Evolutionary conservation across 2,888 invertebrate species (phyloP).

Genomic region (Athalia rosae): DNA sequence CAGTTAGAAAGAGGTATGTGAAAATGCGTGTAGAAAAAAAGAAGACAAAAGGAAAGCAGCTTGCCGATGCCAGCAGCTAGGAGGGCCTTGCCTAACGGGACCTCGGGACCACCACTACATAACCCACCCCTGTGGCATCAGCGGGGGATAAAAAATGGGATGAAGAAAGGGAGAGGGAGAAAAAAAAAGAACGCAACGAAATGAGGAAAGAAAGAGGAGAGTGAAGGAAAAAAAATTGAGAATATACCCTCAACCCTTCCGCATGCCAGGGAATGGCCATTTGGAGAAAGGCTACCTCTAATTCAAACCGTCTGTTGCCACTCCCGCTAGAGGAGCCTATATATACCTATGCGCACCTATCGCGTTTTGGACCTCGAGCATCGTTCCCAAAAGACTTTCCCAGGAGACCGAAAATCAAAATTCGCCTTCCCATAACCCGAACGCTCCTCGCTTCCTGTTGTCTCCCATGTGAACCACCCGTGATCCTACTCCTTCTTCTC

Average conservation of each 20-base stretch:
- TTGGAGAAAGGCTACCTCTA: conserved; percentile 57
- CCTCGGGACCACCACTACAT: conserved; percentile 56
- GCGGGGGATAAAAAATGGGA: conserved; percentile 51
- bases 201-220: conserved; percentile 40
- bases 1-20: conserved; percentile 37
- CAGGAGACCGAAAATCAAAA: conserved; percentile 40
- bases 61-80: conserved; percentile 53
- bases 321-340: conserved; percentile 32
- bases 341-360: no score
- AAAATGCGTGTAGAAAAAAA: conserved; percentile 5
- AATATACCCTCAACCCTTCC: conserved; percentile 61
- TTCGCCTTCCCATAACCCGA: conserved; percentile 20
- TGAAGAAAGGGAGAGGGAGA: conserved; percentile 43
- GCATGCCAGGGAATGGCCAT: conserved; percentile 59
- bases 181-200: conserved; percentile 35
- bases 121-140: conserved; percentile 51
- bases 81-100: conserved; percentile 58
- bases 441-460: conserved; percentile 35
- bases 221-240: conserved; percentile 46
- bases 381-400: conserved; percentile 40
- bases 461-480: conserved; percentile 49
- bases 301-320: conserved; percentile 44
- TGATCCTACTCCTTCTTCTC: no score
- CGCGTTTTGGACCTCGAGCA: conserved; percentile 29
- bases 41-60: conserved; percentile 52